Evolutionary conservation across 2,888 invertebrate species (phyloP), one percentile per base, ranked within the genome.

Genomic region (Bhutanitis thaidina): DNA sequence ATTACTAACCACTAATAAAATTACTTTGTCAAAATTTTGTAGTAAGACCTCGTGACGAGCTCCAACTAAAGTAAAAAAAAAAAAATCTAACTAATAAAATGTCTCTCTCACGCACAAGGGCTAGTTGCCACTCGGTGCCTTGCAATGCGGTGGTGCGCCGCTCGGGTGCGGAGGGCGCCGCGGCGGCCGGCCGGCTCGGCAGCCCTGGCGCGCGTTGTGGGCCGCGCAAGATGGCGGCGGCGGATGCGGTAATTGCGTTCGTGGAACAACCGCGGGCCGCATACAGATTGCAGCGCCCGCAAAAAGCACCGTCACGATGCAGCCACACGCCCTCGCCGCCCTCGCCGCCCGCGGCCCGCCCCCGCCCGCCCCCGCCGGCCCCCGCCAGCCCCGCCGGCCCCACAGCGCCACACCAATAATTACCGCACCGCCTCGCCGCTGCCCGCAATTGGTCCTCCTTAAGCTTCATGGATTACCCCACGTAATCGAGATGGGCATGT

Each of bases 231-330:
- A 86, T 86, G 86, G 86, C 86, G 76, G 82, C 78, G 69, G 71
- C 81, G 82, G 83, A 78, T 76, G 83, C 81, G 66, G 76, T 87
- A 87, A 87, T 86, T 83, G 80, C 74, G 64, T 87, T 86, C 87
- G 80, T 74, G 80, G 87, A 86, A 87, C 69, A 69, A 67, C 67
- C 61, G 55, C 57, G 56, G 40, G 49, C 55, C 47, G 60, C 62
- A 77, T 80, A 80, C 80, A 77, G 80, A 82, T 80, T 79, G 73
- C 60, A 58, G 59, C 60, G 63, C 61, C 64, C 68, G 76, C 79
- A 79, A 80, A 80, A 80, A 80, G 73, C 58, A 12, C 14, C 32
- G 32, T 4, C 32, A 12, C 12, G 12, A 25, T 14, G 10, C 38
- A 15, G 38, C 38, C 46, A 20, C 16, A 9, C 29, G 27, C 36